Evolutionary conservation across 2,797 vertebrate genomes (phyloP).

Genomic region (Peromyscus attwateri): DNA sequence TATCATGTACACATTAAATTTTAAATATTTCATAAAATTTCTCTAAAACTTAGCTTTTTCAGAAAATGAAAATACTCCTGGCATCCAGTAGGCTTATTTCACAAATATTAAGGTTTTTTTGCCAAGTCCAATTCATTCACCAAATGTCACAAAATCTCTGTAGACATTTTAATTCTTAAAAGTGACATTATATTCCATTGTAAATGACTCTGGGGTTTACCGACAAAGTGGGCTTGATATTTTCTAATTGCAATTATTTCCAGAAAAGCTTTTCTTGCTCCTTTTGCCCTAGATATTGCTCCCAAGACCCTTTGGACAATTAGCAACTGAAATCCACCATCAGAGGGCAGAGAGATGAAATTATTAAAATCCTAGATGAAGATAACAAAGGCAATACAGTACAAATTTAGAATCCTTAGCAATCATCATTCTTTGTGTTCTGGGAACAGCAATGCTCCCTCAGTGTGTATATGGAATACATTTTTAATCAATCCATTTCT

Average conservation of each 20-base stretch:
- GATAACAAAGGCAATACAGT: conserved; percentile 9
- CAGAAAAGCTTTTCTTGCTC: background rate
- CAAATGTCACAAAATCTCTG: background rate
- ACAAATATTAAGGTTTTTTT: conserved; percentile 23
- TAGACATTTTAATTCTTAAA: conserved; percentile 7
- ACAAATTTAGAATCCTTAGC: background rate
- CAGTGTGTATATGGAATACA: background rate
- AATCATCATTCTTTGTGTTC: background rate
- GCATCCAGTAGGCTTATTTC: background rate
- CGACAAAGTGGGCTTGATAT: conserved; percentile 17
- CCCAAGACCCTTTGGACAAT: background rate
- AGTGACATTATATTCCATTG: background rate
- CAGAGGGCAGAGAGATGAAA: conserved; percentile 21
- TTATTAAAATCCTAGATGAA: conserved; percentile 32
- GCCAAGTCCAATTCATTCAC: background rate
- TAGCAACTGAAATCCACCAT: background rate
- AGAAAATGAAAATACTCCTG: background rate
- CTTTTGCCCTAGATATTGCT: conserved; percentile 1
- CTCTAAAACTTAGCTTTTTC: background rate
- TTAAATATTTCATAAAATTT: conserved; percentile 14
- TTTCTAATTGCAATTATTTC: conserved; percentile 61
- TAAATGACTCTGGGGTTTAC: conserved; percentile 55
- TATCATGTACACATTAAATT: background rate
- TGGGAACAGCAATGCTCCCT: background rate
- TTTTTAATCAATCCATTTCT: background rate